Conservation (phyloP, 2,797 vertebrate genomes). For the Acanthurus tractus region DNA sequence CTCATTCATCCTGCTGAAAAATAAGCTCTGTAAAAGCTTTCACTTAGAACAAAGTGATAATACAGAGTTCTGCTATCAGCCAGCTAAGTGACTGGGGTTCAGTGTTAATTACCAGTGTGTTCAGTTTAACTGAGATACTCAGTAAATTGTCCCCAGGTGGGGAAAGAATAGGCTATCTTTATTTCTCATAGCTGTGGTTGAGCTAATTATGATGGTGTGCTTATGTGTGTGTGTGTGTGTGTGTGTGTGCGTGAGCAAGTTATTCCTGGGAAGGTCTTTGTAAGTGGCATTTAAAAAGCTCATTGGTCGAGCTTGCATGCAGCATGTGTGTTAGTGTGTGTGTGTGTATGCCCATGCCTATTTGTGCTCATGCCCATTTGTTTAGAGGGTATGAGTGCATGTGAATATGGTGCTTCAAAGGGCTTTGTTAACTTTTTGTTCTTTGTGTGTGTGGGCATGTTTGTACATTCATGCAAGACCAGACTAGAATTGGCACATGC, state of each 20-base stretch:
- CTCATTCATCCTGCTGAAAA: conserved; percentile 43
- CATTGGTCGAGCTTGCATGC: not conserved
- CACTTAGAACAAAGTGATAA: conserved; percentile 68
- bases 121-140: conserved; percentile 71
- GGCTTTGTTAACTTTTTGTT: conserved; percentile 47
- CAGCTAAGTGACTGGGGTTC: conserved; percentile 69
- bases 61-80: conserved; percentile 57
- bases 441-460: conserved; percentile 35
- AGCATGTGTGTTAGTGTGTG: too few relatives aligned
- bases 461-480: conserved; percentile 46
- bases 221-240: conserved; percentile 60
- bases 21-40: conserved; percentile 34
- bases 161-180: conserved; percentile 79
- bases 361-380: conserved; percentile 16
- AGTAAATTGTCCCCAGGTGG: conserved; percentile 86
- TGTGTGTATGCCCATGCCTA: conserved; percentile 1
- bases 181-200: conserved; percentile 80
- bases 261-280: not conserved
- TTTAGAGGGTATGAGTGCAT: conserved; percentile 1
- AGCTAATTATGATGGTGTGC: conserved; percentile 79
- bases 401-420: conserved; percentile 37
- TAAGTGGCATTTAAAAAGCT: not conserved
- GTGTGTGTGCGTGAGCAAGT: conserved; percentile 43
- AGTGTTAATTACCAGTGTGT: conserved; percentile 80
- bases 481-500: conserved; percentile 58